Evolutionary conservation across 2,888 invertebrate genomes (phyloP).

Genomic region (Sussaba pulchella): DNA sequence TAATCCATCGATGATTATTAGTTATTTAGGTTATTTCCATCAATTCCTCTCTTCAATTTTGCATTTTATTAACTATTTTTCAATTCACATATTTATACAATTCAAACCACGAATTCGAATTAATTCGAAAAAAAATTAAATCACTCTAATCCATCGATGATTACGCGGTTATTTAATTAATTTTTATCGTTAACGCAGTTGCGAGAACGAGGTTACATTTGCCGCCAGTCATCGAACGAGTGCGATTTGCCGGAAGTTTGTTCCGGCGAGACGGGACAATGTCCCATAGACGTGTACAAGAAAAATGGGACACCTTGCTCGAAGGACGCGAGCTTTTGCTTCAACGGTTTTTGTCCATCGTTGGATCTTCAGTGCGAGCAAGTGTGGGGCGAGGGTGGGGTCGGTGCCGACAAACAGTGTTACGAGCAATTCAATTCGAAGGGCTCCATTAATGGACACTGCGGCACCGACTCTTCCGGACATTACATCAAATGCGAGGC

Average conservation of each 20-base stretch:
- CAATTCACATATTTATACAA: too few species aligned
- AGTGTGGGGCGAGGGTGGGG: constrained; percentile 96
- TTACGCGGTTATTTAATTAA: too few species aligned
- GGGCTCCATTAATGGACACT: constrained; percentile 97
- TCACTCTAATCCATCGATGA: too few species aligned
- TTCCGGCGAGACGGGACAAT: constrained; percentile 94
- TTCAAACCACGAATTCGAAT: too few species aligned
- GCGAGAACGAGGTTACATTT: constrained; percentile 90
- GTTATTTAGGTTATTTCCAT: too few species aligned
- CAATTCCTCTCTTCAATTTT: too few species aligned
- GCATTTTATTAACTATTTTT: too few species aligned
- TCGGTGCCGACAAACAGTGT: constrained; percentile 94
- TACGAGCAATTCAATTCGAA: constrained; percentile 98
- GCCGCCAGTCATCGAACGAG: constrained; percentile 94
- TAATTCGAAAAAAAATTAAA: too few species aligned
- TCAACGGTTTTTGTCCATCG: constrained; percentile 96
- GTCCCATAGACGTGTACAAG: constrained; percentile 95
- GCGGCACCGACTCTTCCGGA: constrained; percentile 92
- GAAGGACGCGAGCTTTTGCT: constrained; percentile 92
- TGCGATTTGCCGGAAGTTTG: constrained; percentile 99
- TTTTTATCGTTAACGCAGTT: constrained; percentile 86
- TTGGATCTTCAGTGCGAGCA: constrained; percentile 94
- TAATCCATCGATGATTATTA: too few species aligned
- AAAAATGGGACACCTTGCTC: constrained; percentile 97
- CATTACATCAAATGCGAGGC: constrained; percentile 94